Base-by-base conservation (phyloP, 2,797 vertebrate genomes). In the Eremophila alpestris region DNA sequence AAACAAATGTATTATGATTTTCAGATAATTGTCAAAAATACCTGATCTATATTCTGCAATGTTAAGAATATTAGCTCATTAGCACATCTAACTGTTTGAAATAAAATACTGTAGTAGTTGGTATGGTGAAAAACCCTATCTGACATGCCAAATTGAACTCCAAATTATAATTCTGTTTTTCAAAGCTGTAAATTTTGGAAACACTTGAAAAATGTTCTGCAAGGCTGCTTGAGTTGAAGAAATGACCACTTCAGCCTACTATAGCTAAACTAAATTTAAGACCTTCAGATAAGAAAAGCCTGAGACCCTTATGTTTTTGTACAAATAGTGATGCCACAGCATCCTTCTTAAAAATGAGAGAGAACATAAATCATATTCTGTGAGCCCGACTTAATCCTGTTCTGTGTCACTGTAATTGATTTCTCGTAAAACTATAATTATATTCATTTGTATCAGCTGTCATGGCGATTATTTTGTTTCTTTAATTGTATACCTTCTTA, bases 221-320 rank as follows among this genome's bases (percentile, higher is more conserved):
- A 68, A 92, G 83, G 43, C 32, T 88, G 54, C 93, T 95, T 83
- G 29, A 80, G 29, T 43, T 94, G 81, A 85, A 87, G 48, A 89
- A 84, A 70, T 46, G 8, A 74, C 36, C 16, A 38, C 21, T 75
- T 82, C 43, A 90, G 36, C n/a, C 26, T 84, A 48, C 68, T 65
- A n/a, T 13, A 93, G 45, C 16, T 59, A 52, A 73, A 55, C 29
- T 83, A 75, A 85, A 78, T 85, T 54, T 73, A 84, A 82, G 78
- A 58, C 14, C 16, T 90, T 93, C 38, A 49, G 16, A 49, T 49
- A 41, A 92, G 36, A 88, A 88, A 90, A 81, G 15, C 27, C 15
- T 15, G 15, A 77, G 65, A 71, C 41, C 20, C 11, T 64, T 74
- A 48, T 0, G 6, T 54, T 91, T 84, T 65, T 59, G 11, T 88